Evolutionary conservation across 2,888 invertebrate species (phyloP), one percentile per base, ranked within the genome.

Genomic region (Temnothorax ravouxi): DNA sequence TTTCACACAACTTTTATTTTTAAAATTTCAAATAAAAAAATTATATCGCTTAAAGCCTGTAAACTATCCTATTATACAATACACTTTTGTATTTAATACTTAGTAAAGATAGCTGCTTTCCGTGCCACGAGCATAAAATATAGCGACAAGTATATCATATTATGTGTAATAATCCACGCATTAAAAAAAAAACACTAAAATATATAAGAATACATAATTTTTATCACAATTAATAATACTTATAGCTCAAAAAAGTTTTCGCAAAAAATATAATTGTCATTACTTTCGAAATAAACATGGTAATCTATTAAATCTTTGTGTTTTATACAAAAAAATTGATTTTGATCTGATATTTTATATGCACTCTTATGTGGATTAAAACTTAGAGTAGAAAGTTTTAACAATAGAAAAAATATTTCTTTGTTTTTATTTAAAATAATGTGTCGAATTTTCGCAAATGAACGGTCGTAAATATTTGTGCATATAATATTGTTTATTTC

Each of bases 151-250:
- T 25, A 25, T 25, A 25, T 25, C 25, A 25, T 25, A 25, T 25
- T 25, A 25, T 25, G 25, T 25, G 25, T 25, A 25, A 25, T 25
- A 25, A 25, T 25, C 25, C 25, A 25, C 25, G 25, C 25, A 25
- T 25, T 25, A 25, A 25, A 25, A 25, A 25, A 25, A 25, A 25
- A 25, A 2, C 25, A 25, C 25, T 25, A 25, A 25, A 25, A 29
- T 29, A 29, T 29, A 29, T 29, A 29, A 29, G 29, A 29, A 29
- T 29, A 29, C 29, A 29, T 2, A 29, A 29, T 29, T 29, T 29
- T 29, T 29, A 29, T 29, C 29, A 3, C 25, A 88, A 64, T 15
- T 8, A 88, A 41, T 13, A 82, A 85, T 25, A 88, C 29, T 52
- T 71, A 38, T 3, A 71, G 6, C 1, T 71, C 15, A 41, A 54